phyloP scores from a whole-genome alignment of 2,888 invertebrate genomes.

The Acanthococcus lagerstroemiae region DNA sequence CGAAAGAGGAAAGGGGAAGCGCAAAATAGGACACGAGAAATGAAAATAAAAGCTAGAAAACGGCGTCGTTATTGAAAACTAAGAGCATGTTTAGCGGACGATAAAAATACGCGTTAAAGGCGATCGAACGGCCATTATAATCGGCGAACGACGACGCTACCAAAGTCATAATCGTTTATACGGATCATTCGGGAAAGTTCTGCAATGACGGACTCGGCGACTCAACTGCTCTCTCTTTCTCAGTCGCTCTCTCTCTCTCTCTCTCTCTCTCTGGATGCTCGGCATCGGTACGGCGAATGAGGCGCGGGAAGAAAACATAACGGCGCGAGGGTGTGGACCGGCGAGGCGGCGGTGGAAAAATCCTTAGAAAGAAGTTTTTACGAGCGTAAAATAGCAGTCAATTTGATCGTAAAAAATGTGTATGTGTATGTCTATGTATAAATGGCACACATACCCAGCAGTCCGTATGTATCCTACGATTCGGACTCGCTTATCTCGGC shows the following conservation, averaged over 20 bases:
- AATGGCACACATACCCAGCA: too few species aligned
- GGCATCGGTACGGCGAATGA: too few species aligned
- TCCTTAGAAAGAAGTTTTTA: conserved; percentile 18
- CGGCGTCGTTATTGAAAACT: conserved; percentile 24
- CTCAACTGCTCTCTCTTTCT: background rate
- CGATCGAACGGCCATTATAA: conserved; percentile 27
- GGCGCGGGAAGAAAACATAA: background rate
- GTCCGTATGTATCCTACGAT: too few species aligned
- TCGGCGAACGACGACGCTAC: conserved; percentile 24
- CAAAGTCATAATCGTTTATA: conserved; percentile 28
- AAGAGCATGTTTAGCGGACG: conserved; percentile 26
- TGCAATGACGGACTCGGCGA: conserved; percentile 7
- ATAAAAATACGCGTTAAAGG: conserved; percentile 27
- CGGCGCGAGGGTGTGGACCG: background rate
- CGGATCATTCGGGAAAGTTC: conserved; percentile 22
- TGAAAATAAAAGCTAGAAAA: background rate
- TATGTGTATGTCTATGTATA: too few species aligned
- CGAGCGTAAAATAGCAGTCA: conserved; percentile 26
- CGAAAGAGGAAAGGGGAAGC: background rate
- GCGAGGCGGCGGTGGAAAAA: background rate
- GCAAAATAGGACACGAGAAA: background rate
- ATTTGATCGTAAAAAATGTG: conserved; percentile 21
- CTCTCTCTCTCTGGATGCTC: too few species aligned
- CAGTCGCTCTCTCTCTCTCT: too few species aligned
- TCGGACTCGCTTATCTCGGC: too few species aligned